Evolutionary conservation across 2,888 invertebrate species (phyloP).

Genomic region (Sabellastarte sp.): DNA sequence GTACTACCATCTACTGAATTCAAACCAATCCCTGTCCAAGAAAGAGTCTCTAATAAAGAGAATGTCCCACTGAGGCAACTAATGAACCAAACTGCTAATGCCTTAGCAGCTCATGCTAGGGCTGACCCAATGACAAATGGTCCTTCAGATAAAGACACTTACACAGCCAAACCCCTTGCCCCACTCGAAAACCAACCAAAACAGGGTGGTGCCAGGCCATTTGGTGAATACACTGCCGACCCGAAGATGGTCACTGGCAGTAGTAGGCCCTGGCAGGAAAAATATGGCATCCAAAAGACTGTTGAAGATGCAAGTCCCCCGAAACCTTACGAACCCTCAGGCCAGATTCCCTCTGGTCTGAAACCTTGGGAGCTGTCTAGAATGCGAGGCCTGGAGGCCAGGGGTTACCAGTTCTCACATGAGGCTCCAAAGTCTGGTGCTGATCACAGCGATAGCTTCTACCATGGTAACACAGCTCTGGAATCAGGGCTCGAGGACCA

Average conservation of each 20-base stretch:
- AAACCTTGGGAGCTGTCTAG: slow-evolving; percentile 14
- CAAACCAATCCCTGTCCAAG: no score
- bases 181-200: no score
- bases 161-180: no score
- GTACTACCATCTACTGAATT: no score
- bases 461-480: neutral
- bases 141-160: no score
- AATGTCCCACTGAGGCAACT: no score
- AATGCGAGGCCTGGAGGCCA: slow-evolving; percentile 16
- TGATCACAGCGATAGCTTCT: neutral
- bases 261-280: slow-evolving; percentile 11
- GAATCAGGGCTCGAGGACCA: neutral
- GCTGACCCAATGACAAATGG: no score
- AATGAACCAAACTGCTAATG: no score
- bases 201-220: no score
- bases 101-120: no score
- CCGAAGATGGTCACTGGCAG: neutral
- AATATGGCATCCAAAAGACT: neutral
- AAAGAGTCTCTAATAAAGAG: no score
- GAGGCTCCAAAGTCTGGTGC: neutral
- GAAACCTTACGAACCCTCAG: neutral
- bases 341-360: neutral
- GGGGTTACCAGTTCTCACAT: slow-evolving; percentile 3
- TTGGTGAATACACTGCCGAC: slow-evolving; percentile 5
- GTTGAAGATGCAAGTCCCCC: neutral